Conservation (phyloP, 2,113 vertebrate genomes). For the cattle (Bos taurus) region ARS-UCD2.0 NC_037347.1:55972501-55973000, state of each 20-base stretch:
- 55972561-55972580: neutral
- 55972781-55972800: neutral
- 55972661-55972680: neutral
- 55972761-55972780: neutral
- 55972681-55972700: neutral
- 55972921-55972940: neutral
- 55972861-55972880: rapidly evolving
- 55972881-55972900: rapidly evolving
- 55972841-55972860: rapidly evolving
- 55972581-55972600: neutral
- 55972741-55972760: neutral
- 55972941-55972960: neutral
- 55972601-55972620: neutral
- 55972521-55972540: rapidly evolving
- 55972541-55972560: neutral
- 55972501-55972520: neutral
- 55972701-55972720: neutral
- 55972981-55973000: neutral
- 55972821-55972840: neutral
- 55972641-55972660: neutral
- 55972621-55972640: neutral
- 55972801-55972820: neutral
- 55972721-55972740: neutral
- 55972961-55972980: neutral
- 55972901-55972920: neutral